Evolutionary conservation across 1,140 invertebrate species (phyloP).

Genomic region (Drosophila tropicalis): DNA sequence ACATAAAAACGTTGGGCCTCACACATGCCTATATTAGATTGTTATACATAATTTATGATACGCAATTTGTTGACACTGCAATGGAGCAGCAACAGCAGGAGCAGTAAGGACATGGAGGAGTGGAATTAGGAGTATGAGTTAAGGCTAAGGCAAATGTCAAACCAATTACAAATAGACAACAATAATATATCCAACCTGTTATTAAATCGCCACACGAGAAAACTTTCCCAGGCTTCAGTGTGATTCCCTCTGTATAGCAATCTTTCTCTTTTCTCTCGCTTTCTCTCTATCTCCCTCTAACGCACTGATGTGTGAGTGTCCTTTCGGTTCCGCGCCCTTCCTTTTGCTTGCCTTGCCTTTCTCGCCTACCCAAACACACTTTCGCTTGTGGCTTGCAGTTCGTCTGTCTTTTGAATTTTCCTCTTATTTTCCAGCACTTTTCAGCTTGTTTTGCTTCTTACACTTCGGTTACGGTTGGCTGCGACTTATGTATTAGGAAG

Average conservation of each 20-base stretch:
- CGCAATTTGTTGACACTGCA: conserved; percentile 52
- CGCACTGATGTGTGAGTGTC: conserved; percentile 4
- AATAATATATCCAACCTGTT: conserved; percentile 56
- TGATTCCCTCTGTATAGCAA: not conserved
- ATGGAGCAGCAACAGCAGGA: conserved; percentile 7
- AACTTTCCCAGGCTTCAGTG: conserved; percentile 25
- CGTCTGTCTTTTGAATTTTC: conserved; percentile 26
- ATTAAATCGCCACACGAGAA: conserved; percentile 40
- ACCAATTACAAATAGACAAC: conserved; percentile 30
- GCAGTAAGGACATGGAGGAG: too few species aligned
- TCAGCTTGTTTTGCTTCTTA: conserved; percentile 2
- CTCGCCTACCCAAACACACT: conserved; percentile 53
- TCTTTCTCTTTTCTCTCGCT: too few species aligned
- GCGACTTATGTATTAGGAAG: conserved; percentile 2
- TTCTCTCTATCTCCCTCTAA: not conserved
- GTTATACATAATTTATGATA: conserved; percentile 70
- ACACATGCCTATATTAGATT: conserved; percentile 33
- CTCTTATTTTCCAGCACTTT: conserved; percentile 17
- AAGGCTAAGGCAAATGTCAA: conserved; percentile 22
- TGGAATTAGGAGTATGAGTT: not conserved
- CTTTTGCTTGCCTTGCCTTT: conserved; percentile 19
- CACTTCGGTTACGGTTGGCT: not conserved
- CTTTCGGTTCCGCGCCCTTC: not conserved
- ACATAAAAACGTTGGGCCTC: not conserved
- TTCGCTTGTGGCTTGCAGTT: conserved; percentile 47